Conservation (phyloP, 37 sponge, comb jelly and placozoan species). For the Theonella swinhoei region DNA sequence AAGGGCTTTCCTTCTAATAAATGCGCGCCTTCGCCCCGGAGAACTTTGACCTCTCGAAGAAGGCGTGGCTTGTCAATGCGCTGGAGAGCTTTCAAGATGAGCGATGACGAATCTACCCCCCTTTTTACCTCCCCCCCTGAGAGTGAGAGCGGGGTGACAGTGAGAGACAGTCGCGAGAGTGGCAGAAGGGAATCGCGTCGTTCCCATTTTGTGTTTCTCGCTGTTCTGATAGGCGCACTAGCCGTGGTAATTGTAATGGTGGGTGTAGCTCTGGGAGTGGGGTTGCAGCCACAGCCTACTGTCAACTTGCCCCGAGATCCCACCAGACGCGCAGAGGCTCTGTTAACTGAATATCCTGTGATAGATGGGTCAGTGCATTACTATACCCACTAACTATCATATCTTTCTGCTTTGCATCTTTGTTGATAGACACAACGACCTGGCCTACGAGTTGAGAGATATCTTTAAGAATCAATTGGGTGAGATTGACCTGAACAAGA, state of each 20-base stretch:
- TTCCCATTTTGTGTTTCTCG: background rate
- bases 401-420: background rate
- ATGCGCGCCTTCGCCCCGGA: too few species aligned
- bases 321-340: conserved; percentile 17
- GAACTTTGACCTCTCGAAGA: too few species aligned
- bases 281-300: background rate
- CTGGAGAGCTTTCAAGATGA: too few species aligned
- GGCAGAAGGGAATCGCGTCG: background rate
- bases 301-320: conserved; percentile 10
- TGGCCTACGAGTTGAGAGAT: conserved; percentile 43
- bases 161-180: background rate
- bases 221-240: background rate
- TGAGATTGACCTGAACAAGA: conserved; percentile 30
- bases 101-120: background rate
- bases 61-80: too few species aligned
- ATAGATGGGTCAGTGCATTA: conserved; percentile 55
- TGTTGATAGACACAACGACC: conserved; percentile 68
- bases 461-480: conserved; percentile 47
- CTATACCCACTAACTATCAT: background rate
- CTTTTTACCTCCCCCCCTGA: background rate
- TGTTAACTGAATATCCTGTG: conserved; percentile 37
- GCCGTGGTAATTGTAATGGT: background rate
- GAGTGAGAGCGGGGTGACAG: background rate
- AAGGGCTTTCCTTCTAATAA: too few species aligned
- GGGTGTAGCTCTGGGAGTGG: background rate